A percentile compares a stretch with the other conserved stretches of the same genome.
Evolutionary conservation across 2,113 vertebrate genomes (phyloP).

Genomic region (Ciconia maguari): DNA sequence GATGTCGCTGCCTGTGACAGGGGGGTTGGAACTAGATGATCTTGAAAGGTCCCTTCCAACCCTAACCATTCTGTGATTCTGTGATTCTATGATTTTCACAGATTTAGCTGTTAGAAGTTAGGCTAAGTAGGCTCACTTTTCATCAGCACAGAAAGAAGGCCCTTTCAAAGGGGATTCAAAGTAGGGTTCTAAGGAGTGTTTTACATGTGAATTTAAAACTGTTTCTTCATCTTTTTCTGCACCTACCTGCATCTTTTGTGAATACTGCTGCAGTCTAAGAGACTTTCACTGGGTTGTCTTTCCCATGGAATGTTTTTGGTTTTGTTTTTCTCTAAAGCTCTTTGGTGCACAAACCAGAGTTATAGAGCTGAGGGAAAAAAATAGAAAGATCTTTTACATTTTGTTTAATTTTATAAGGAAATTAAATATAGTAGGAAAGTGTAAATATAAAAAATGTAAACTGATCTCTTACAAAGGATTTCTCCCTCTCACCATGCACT

Average conservation of each 20-base stretch:
- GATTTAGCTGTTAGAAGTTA: background rate
- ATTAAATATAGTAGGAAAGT: background rate
- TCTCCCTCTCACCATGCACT: background rate
- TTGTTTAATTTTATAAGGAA: background rate
- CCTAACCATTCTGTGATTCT: background rate
- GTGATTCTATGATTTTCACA: background rate
- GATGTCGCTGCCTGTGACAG: fast-evolving
- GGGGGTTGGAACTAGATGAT: background rate
- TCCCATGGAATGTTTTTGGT: background rate
- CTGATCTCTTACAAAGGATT: background rate
- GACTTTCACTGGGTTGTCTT: background rate
- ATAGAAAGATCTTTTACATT: background rate
- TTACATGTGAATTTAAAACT: background rate
- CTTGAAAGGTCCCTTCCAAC: background rate
- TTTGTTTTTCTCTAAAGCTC: background rate
- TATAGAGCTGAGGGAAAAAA: background rate
- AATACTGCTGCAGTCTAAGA: background rate
- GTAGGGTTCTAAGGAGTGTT: background rate
- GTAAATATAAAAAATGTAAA: background rate
- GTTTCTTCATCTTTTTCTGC: background rate
- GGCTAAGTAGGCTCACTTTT: background rate
- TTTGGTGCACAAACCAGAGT: background rate
- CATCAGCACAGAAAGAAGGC: background rate
- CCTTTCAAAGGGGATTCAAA: background rate
- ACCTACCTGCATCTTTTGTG: background rate